phyloP scores from a whole-genome alignment of 2,888 invertebrate genomes.

The Ditylenchus weischeri region DNA sequence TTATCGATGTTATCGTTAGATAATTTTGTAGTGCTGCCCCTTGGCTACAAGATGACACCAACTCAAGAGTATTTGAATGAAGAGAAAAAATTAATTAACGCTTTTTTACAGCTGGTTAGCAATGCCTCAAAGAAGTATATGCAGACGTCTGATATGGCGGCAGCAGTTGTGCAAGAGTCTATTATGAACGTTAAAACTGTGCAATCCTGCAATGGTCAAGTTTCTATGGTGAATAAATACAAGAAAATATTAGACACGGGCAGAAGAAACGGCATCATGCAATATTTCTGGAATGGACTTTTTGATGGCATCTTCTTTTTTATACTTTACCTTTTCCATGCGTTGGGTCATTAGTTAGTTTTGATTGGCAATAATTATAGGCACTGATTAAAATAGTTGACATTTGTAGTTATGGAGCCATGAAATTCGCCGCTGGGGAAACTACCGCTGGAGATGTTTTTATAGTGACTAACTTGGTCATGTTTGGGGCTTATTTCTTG shows the following conservation, averaged over 20 bases:
- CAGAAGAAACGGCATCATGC: conserved; percentile 25
- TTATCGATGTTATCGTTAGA: too few relatives aligned
- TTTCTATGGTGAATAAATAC: conserved; percentile 28
- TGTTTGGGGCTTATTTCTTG: conserved; percentile 47
- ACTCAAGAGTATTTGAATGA: too few relatives aligned
- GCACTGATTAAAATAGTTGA: not conserved
- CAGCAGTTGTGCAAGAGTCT: conserved; percentile 31
- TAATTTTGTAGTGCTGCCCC: too few relatives aligned
- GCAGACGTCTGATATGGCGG: conserved; percentile 22
- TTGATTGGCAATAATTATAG: not conserved
- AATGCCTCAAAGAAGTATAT: conserved; percentile 24
- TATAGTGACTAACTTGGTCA: conserved; percentile 45
- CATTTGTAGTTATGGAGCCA: conserved; percentile 15
- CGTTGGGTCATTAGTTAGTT: conserved; percentile 20
- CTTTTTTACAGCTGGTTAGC: conserved; percentile 25
- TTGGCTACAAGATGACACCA: too few relatives aligned
- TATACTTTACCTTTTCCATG: conserved; percentile 23
- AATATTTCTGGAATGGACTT: conserved; percentile 32
- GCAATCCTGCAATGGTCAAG: conserved; percentile 36
- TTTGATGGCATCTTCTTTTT: conserved; percentile 35
- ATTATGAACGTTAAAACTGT: conserved; percentile 38
- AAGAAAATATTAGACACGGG: conserved; percentile 12
- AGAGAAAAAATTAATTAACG: too few relatives aligned
- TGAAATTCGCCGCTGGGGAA: conserved; percentile 12
- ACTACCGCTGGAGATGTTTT: conserved; percentile 48